Conservation (phyloP, 2,888 invertebrate genomes). For the Empis stercorea region DNA sequence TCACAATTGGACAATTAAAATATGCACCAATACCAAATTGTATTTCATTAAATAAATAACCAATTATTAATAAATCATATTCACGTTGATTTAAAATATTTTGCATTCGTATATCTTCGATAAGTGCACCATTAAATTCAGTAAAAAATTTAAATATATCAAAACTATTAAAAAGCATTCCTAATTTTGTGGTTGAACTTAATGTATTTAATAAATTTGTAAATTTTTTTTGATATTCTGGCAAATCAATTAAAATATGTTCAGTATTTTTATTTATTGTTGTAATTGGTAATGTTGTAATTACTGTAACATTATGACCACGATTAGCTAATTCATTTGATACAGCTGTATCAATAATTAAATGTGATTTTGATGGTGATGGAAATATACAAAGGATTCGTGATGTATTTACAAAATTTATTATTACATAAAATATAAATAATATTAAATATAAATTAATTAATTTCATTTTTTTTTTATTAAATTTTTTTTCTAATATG, state of each 20-base stretch:
- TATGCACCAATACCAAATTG: conserved; percentile 20
- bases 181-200: neutral
- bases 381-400: conserved; percentile 27
- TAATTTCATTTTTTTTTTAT: no score
- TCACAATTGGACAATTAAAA: conserved; percentile 25
- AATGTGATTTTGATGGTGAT: conserved; percentile 24
- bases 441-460: no score
- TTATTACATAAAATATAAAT: no score
- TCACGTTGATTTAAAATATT: neutral
- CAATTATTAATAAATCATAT: conserved; percentile 11
- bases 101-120: neutral
- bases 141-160: neutral
- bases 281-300: conserved; percentile 17
- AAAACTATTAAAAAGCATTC: neutral
- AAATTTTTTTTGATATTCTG: neutral
- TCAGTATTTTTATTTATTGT: neutral
- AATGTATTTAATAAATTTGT: neutral
- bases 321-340: conserved; percentile 21
- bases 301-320: conserved; percentile 28
- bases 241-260: neutral
- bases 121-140: neutral
- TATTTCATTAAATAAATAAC: conserved; percentile 11
- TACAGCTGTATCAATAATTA: conserved; percentile 24
- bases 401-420: conserved; percentile 3
- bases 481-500: no score